phyloP scores from a whole-genome alignment of 2,888 invertebrate genomes.

The Caenorhabditis sinica region DNA sequence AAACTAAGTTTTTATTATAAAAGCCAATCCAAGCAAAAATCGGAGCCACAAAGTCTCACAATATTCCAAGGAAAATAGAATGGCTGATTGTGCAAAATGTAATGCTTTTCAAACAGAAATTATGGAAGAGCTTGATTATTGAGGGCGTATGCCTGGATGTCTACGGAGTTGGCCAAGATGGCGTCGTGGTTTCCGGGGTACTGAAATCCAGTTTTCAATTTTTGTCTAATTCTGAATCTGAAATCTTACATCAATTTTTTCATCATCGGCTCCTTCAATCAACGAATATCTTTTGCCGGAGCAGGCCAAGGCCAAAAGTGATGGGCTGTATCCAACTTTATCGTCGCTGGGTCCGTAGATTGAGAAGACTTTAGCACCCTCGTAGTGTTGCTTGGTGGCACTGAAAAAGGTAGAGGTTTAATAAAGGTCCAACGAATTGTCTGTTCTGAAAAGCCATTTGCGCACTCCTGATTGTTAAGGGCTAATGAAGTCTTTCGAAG shows the following conservation, averaged over 20 bases:
- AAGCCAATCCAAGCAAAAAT: no score
- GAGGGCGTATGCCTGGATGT: not conserved
- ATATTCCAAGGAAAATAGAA: no score
- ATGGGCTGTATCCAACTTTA: conserved; percentile 1
- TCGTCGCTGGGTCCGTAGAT: conserved; percentile 40
- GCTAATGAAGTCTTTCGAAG: no score
- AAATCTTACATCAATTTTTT: conserved; percentile 1
- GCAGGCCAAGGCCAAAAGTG: not conserved
- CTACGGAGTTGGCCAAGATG: not conserved
- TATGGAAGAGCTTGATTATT: not conserved
- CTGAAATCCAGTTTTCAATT: not conserved
- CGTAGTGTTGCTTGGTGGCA: not conserved
- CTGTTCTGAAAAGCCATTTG: no score
- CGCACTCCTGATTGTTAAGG: no score
- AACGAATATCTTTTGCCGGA: not conserved
- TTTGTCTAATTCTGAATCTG: no score
- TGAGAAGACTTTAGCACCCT: conserved; percentile 8
- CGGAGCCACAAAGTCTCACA: no score
- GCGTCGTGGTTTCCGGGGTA: conserved; percentile 18
- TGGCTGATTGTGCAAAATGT: no score
- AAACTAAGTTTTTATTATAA: no score
- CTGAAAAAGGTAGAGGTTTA: not conserved
- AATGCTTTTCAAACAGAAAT: no score
- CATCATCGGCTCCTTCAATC: not conserved
- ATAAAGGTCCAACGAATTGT: no score